Conservation (phyloP, 1,140 invertebrate genomes). For the Brachionus asplanchnoidis region DNA sequence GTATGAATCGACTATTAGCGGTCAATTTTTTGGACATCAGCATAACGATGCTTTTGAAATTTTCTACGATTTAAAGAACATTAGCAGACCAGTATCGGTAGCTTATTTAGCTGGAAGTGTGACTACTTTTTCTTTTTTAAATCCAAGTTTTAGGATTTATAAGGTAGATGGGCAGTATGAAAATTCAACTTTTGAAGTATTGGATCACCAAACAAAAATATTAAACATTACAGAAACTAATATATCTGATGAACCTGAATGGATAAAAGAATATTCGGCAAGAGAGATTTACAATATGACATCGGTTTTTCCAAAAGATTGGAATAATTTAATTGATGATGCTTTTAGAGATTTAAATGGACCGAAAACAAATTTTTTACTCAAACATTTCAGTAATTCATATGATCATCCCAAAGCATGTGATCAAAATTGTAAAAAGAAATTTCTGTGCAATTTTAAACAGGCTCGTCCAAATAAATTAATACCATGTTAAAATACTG, state of each 20-base stretch:
- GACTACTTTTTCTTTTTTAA: slow-evolving; percentile 66
- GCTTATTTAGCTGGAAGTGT: slow-evolving; percentile 87
- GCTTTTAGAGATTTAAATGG: not conserved
- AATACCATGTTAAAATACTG: not conserved
- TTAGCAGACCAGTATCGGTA: slow-evolving; percentile 67
- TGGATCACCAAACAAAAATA: slow-evolving; percentile 34
- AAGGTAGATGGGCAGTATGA: slow-evolving; percentile 30
- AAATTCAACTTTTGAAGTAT: not conserved
- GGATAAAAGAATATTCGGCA: slow-evolving; percentile 37
- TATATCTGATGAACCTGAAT: not conserved
- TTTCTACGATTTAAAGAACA: slow-evolving; percentile 53
- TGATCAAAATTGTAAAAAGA: slow-evolving; percentile 23
- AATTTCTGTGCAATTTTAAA: slow-evolving; percentile 37
- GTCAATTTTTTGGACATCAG: slow-evolving; percentile 60
- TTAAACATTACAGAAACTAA: not conserved
- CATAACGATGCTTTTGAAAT: slow-evolving; percentile 57
- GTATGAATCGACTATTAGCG: slow-evolving; percentile 57
- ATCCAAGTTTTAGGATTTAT: slow-evolving; percentile 40
- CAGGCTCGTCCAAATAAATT: not conserved
- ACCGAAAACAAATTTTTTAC: not conserved
- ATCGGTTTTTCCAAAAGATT: not conserved
- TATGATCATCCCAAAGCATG: not conserved
- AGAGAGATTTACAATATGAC: slow-evolving; percentile 18
- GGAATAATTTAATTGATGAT: slow-evolving; percentile 17
- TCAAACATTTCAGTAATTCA: not conserved